These are phyloP conservation scores for Lucilia cuprina DNA, from an alignment of 1,140 invertebrate species.

Conservation along the genomic window DNA sequence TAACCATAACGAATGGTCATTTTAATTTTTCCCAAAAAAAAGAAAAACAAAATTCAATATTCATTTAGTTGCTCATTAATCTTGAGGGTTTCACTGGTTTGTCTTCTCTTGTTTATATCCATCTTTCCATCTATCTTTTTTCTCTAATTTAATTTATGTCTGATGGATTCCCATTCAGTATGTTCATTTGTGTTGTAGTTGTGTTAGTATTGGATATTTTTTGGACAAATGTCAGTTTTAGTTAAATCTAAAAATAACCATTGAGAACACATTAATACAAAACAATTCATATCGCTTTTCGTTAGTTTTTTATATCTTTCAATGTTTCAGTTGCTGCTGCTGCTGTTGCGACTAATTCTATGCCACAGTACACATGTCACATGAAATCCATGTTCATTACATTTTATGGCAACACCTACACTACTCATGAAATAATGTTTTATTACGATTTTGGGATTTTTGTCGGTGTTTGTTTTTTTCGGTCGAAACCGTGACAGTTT, in stretches of 20 bases:
- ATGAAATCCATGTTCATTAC: slow-evolving; percentile 5
- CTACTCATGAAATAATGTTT: neutral
- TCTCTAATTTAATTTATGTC: neutral
- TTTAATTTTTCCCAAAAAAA: neutral
- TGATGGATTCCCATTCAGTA: neutral
- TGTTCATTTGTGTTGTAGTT: neutral
- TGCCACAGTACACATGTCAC: slow-evolving; percentile 9
- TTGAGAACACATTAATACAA: neutral
- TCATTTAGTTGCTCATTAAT: neutral
- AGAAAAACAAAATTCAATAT: neutral
- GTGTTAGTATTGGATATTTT: neutral
- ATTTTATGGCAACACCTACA: slow-evolving; percentile 4
- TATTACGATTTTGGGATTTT: neutral
- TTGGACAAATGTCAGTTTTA: slow-evolving; percentile 13
- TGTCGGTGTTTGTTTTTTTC: neutral
- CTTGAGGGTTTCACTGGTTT: neutral
- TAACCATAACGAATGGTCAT: slow-evolving; percentile 10
- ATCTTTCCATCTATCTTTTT: neutral
- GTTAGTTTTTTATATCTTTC: neutral
- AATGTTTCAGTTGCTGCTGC: neutral
- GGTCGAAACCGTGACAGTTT: neutral
- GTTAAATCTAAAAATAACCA: neutral
- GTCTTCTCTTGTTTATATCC: neutral
- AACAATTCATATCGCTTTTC: neutral
- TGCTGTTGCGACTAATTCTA: neutral